Base-by-base conservation (phyloP, 2,888 invertebrate species). In the Andrena minutula region DNA sequence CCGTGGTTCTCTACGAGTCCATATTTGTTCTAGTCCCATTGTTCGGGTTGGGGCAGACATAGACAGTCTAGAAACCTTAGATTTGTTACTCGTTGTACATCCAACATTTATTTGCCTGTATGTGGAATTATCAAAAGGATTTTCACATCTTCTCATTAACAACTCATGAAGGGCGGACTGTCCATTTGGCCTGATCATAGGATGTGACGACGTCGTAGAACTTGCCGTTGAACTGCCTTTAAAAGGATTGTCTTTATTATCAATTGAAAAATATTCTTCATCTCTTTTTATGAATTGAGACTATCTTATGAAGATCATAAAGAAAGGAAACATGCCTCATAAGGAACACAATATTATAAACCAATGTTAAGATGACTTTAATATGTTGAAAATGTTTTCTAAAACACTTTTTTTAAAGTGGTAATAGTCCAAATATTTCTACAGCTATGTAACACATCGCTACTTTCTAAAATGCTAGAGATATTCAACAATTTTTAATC, bases 1-100 rank as follows among this genome's bases (percentile, higher is more conserved):
- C 70, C 98, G 95, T 4, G 98, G 98, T 93, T 98, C 98, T 82
- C 98, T 95, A 51, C 97, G 95, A 92, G 97, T 97, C 98, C 98
- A 98, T 83, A 98, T 96, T 94, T 97, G 94, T 86, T 98, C 98
- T 89, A 97, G 94, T 41, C 97, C 97, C 85, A 97, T 95, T 2
- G 92, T 89, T 93, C 98, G 97, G 73, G 98, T 97, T 3, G 98
- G 98, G 35, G 98, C 98, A 68, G 98, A 98, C 65, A 98, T 97
- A 2, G 98, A 98, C 2, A 98, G 95, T 78, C 97, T 96, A 41
- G 97, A 95, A 81, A 95, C 94, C 81, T 95, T 94, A 86, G 95
- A 94, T 83, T 94, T 95, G 84, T 86, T 81, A n/a, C 86, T 87
- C 8, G 84, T 80, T 3, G 81, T 70, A 32, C 79, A 76, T 51